Evolutionary conservation across 2,797 vertebrate genomes (phyloP), one percentile per base, ranked within the genome.

Genomic region (Gambelia wislizenii): DNA sequence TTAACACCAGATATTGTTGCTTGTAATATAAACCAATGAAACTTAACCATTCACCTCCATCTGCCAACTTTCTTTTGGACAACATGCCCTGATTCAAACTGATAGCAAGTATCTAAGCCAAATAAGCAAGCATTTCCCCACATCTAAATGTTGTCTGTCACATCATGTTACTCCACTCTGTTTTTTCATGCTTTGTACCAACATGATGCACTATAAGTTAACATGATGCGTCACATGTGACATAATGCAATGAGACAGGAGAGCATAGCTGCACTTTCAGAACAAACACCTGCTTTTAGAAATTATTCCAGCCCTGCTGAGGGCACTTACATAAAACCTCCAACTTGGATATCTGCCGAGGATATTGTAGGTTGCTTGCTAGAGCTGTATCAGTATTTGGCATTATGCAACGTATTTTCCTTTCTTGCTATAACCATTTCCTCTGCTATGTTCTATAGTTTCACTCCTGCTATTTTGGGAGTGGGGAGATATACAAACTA

Each of bases 101-200:
- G 93, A 96, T 96, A 89, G 87, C 8, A 59, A 83, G 56, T 54
- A 90, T 92, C 81, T 90, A 88, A 94, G 70, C 93, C 85, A 94
- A 87, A 84, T 54, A 91, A 92, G 86, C 89, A 80, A 95, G 70
- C 85, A 91, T 90, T 94, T 95, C 93, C 44, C 87, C 94, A 30
- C 14, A 61, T 59, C 54, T 76, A 88, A 92, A 91, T 96, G 92
- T 87, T 96, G 92, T 91, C 92, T 96, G 94, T 96, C 94, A 94
- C 87, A 94, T 95, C 80, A 84, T 4, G 92, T 96, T 94, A 94
- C 79, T 74, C 77, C 2, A 0, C 18, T 77, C 87, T 10, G 74
- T 78, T 82, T 76, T 33, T 72, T 87, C 12, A 49, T 44, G 56
- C 0, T 39, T 30, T 90, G 33, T 85, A 70, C 44, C 74, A 91